Evolutionary conservation across 2,888 invertebrate species (phyloP), one percentile per base, ranked within the genome.

Genomic region (Teleogryllus oceanicus): DNA sequence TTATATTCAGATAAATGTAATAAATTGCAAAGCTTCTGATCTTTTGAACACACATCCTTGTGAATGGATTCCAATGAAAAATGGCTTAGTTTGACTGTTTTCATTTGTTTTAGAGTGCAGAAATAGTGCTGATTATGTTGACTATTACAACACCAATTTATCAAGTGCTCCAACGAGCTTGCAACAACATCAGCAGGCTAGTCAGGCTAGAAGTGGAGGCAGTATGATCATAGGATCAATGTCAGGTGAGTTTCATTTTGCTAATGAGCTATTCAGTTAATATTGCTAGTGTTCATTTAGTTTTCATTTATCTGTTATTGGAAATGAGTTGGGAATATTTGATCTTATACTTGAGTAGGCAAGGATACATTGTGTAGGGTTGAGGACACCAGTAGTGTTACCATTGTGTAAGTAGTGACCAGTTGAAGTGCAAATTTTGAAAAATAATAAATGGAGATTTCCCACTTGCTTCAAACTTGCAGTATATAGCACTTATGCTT

Each of bases 81-180:
- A 37, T 37, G 8, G 37, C 8, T 37, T 8, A 37, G 8, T 37
- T 37, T 37, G 8, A 37, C 37, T 37, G 37, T 37, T 37, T 37
- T 37, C 8, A 37, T 37, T 77, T 50, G 24, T 76, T 78, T 21
- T 77, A 81, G 81, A 81, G 21, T 81, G 79, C 50, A 75, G 80
- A 20, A 81, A 81, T 49, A 79, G 75, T 75, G 75, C 78, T 24
- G 81, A 82, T 62, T 82, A 79, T 76, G 80, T 80, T 51, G 81
- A 82, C 11, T 80, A 82, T 74, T 82, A 81, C 78, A 81, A 80
- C 12, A 79, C 82, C 10, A 81, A 81, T 50, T 20, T 80, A 10
- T 78, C 78, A 75, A 5, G 78, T 16, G 80, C 87, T 90, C 84
- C 81, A 87, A 85, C 83, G 88, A 79, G 82, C 83, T 49, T 85